Conservation (phyloP, 2,888 invertebrate genomes). For the Sthenelais limicola region DNA sequence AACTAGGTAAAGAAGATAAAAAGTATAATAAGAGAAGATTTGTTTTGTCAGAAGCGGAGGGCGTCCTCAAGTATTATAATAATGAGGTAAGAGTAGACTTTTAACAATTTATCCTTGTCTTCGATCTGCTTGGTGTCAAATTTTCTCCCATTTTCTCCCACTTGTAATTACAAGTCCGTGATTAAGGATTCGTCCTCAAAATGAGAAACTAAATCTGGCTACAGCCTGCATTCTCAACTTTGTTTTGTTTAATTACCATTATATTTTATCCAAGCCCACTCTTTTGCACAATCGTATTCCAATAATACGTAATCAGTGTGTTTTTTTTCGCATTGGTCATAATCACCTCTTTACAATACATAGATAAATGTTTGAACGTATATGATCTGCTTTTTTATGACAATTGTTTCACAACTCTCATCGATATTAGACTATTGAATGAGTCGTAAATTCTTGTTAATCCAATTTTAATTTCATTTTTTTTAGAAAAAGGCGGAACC, state of each 20-base stretch:
- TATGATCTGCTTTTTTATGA: no score
- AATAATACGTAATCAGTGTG: no score
- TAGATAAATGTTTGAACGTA: no score
- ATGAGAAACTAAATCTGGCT: background rate
- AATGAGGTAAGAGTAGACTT: conserved; percentile 71
- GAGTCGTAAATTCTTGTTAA: no score
- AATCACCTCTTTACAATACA: no score
- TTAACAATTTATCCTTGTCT: background rate
- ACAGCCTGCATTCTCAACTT: background rate
- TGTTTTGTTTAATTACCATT: conserved; percentile 5
- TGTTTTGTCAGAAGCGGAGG: conserved; percentile 84
- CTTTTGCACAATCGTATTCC: no score
- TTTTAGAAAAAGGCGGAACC: conserved; percentile 49
- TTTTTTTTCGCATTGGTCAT: no score
- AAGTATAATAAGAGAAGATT: conserved; percentile 88
- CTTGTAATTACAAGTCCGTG: background rate
- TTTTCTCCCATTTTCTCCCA: background rate
- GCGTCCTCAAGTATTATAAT: conserved; percentile 80
- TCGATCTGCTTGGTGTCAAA: background rate
- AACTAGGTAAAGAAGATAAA: conserved; percentile 89
- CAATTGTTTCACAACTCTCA: no score
- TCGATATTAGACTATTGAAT: no score
- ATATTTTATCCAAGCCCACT: no score
- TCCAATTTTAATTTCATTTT: conserved; percentile 8
- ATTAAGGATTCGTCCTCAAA: background rate